These are phyloP conservation scores for Hydroisotoma schaefferi DNA, from an alignment of 2,888 invertebrate genomes.

Conservation along the genomic window DNA sequence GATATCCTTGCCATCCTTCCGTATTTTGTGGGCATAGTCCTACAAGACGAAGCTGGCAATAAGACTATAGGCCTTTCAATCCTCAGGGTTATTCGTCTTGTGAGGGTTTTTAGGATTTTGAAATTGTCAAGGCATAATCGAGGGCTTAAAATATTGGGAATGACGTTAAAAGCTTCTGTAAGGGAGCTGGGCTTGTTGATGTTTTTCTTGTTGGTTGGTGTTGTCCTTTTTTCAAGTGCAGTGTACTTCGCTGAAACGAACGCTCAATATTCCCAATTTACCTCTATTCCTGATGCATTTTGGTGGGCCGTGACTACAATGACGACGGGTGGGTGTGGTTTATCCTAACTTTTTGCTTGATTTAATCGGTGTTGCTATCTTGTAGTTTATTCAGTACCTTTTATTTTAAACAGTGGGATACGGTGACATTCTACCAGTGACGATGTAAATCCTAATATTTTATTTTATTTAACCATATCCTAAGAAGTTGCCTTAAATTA, in stretches of 20 bases:
- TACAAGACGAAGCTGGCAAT: background rate
- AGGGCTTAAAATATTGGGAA: constrained; percentile 43
- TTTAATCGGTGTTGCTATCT: background rate
- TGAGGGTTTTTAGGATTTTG: constrained; percentile 44
- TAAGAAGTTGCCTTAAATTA: too few relatives aligned
- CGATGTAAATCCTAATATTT: too few relatives aligned
- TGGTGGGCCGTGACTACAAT: constrained; percentile 44
- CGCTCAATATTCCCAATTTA: constrained; percentile 4
- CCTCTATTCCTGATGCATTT: constrained; percentile 33
- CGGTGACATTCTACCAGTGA: constrained; percentile 29
- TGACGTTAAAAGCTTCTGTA: constrained; percentile 40
- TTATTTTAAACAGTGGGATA: constrained; percentile 20
- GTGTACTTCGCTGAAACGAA: constrained; percentile 31
- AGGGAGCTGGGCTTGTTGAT: constrained; percentile 40
- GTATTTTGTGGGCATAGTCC: constrained; percentile 26
- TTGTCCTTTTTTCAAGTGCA: constrained; percentile 38
- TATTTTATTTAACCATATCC: too few relatives aligned
- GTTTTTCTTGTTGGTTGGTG: constrained; percentile 39
- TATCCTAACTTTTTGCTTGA: background rate
- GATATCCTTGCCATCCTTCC: constrained; percentile 41
- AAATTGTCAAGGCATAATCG: constrained; percentile 39
- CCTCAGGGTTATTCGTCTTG: constrained; percentile 37
- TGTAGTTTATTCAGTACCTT: background rate
- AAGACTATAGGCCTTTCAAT: constrained; percentile 20
- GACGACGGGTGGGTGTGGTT: constrained; percentile 22